A percentile compares a stretch with the other conserved stretches of the same genome.
Evolutionary conservation across 2,113 vertebrate genomes (phyloP).

Genomic region (Callaeas wilsoni): DNA sequence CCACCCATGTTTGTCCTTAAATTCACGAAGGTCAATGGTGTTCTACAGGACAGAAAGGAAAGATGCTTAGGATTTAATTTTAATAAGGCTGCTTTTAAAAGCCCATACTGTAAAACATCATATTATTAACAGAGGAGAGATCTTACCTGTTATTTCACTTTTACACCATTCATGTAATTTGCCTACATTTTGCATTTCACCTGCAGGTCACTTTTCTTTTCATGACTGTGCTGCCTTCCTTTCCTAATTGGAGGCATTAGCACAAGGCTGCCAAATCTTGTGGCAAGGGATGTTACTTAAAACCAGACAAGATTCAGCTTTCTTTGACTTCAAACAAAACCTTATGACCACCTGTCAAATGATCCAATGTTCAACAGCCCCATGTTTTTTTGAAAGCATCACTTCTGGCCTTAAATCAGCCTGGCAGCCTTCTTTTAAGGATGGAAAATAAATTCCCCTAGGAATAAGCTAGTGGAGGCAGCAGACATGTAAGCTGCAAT

Average conservation of each 20-base stretch:
- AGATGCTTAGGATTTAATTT: background rate
- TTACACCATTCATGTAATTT: background rate
- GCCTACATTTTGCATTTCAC: slow-evolving; percentile 5
- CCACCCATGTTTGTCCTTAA: background rate
- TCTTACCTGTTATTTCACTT: background rate
- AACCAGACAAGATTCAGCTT: background rate
- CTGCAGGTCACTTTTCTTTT: background rate
- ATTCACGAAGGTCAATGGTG: background rate
- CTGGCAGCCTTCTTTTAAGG: slow-evolving; percentile 35
- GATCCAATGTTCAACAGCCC: slow-evolving; percentile 22
- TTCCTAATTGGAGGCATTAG: slow-evolving; percentile 8
- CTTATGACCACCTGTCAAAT: slow-evolving; percentile 34
- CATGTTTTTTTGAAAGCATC: slow-evolving; percentile 20
- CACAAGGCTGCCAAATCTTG: background rate
- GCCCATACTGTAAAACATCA: background rate
- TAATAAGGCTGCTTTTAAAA: background rate
- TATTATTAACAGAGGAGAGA: background rate
- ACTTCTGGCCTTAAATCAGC: slow-evolving; percentile 39
- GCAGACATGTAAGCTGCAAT: background rate
- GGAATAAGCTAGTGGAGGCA: background rate
- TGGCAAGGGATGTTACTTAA: slow-evolving; percentile 7
- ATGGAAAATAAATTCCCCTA: slow-evolving; percentile 35
- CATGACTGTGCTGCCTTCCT: background rate
- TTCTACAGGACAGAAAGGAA: background rate
- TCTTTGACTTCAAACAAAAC: slow-evolving; percentile 36